phyloP scores from a whole-genome alignment of 2,797 vertebrate species.

The Coregonus suidteri region DNA sequence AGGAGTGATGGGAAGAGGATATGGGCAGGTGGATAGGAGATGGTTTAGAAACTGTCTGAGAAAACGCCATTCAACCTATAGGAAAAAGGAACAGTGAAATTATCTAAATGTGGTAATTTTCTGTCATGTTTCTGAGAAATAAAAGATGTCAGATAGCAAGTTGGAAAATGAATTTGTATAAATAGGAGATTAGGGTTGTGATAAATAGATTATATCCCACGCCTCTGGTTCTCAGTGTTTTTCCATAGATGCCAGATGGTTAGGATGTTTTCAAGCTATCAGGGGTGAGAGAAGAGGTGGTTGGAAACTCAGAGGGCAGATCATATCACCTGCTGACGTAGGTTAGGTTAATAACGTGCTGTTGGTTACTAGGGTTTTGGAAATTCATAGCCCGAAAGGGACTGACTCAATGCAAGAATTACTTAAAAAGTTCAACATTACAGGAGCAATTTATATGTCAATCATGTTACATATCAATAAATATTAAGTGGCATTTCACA shows the following conservation, averaged over 20 bases:
- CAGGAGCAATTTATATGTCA: too few relatives aligned
- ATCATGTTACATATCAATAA: background rate
- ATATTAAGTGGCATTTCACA: background rate
- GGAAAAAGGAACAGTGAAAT: conserved; percentile 13
- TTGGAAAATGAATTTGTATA: conserved; percentile 33
- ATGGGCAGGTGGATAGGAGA: conserved; percentile 7
- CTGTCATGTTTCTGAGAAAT: background rate
- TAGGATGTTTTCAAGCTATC: conserved; percentile 14
- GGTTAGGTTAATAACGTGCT: background rate
- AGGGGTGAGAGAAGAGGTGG: background rate
- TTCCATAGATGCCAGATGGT: conserved; percentile 24
- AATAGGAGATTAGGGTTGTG: conserved; percentile 17
- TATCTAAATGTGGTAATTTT: background rate
- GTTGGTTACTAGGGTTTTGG: background rate
- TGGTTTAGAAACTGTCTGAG: background rate
- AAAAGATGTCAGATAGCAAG: conserved; percentile 9
- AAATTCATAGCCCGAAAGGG: background rate
- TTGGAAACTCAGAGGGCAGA: background rate
- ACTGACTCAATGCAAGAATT: background rate
- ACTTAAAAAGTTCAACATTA: background rate
- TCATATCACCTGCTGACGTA: conserved; percentile 7
- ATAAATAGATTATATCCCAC: conserved; percentile 32
- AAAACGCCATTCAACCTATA: conserved; percentile 44
- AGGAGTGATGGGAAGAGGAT: background rate
- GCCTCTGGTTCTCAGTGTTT: conserved; percentile 31